Percentiles rank a stretch among this genome's conserved stretches.
These are phyloP conservation scores for Polylopha cassiicola DNA, from an alignment of 2,888 invertebrate genomes.

Conservation along the genomic window DNA sequence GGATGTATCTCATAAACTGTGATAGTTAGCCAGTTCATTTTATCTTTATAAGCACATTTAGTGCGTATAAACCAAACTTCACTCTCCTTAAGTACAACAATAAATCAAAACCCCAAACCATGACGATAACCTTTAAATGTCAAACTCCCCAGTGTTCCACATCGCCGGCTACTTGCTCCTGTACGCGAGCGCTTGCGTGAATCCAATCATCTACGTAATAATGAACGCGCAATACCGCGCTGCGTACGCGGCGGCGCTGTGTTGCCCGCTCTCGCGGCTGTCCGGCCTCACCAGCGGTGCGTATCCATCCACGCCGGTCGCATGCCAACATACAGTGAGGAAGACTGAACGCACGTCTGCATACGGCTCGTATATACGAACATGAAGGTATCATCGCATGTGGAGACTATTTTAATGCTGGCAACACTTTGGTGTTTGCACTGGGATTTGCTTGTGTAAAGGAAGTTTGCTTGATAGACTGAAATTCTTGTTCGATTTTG, in stretches of 20 bases:
- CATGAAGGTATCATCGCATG: constrained; percentile 62
- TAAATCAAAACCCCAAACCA: too few species aligned
- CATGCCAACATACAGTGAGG: constrained; percentile 46
- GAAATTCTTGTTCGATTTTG: too few species aligned
- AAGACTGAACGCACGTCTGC: constrained; percentile 60
- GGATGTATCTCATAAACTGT: too few species aligned
- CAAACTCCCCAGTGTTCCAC: constrained; percentile 82
- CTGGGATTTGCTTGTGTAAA: too few species aligned
- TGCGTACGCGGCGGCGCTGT: constrained; percentile 89
- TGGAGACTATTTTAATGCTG: constrained; percentile 14
- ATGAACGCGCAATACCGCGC: constrained; percentile 96
- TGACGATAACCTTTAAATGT: constrained; percentile 29
- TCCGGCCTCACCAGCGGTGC: constrained; percentile 79
- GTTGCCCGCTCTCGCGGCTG: constrained; percentile 78
- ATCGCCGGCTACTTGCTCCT: constrained; percentile 90
- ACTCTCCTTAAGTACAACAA: too few species aligned
- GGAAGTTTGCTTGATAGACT: too few species aligned
- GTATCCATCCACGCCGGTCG: constrained; percentile 68
- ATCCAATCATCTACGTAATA: constrained; percentile 95
- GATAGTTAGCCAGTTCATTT: too few species aligned
- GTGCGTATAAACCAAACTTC: too few species aligned
- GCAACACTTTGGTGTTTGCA: too few species aligned
- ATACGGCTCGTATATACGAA: constrained; percentile 57
- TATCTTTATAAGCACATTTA: too few species aligned
- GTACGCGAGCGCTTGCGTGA: constrained; percentile 93